Conservation (phyloP, 2,797 vertebrate species). For the Micrastur ruficollis region DNA sequence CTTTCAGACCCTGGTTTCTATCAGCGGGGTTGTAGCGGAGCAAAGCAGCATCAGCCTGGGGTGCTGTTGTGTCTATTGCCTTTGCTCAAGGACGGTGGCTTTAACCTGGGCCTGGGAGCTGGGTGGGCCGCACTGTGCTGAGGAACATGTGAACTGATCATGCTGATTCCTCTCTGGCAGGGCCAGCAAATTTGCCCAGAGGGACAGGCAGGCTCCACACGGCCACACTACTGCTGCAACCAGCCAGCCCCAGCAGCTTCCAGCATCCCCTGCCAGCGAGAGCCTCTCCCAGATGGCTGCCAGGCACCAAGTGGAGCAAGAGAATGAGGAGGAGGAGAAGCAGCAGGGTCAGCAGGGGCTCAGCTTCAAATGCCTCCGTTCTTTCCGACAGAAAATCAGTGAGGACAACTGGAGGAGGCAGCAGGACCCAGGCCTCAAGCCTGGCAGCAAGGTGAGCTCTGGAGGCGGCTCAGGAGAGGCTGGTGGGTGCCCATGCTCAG, state of each 20-base stretch:
- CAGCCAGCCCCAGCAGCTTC: neutral
- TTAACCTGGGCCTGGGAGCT: neutral
- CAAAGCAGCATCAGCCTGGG: neutral
- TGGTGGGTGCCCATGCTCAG: neutral
- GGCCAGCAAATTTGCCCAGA: neutral
- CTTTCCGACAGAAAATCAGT: conserved; percentile 60
- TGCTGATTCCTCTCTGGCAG: neutral
- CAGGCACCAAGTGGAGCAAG: neutral
- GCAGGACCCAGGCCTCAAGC: neutral
- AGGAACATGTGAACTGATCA: neutral
- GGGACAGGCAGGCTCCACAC: neutral
- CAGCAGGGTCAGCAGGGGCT: neutral
- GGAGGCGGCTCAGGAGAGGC: neutral
- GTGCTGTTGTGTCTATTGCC: neutral
- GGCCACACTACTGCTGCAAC: neutral
- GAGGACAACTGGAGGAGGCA: conserved; percentile 63
- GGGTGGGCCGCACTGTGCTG: neutral
- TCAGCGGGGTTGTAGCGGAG: neutral
- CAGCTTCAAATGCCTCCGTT: conserved; percentile 68
- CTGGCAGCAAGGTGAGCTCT: neutral
- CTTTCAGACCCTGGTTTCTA: neutral
- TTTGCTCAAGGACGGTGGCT: accelerated
- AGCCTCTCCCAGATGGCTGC: neutral
- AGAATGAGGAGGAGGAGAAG: neutral
- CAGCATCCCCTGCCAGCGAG: neutral